Base-by-base conservation (phyloP, 2,797 vertebrate genomes). In the Stomatorhinus walkeri region DNA sequence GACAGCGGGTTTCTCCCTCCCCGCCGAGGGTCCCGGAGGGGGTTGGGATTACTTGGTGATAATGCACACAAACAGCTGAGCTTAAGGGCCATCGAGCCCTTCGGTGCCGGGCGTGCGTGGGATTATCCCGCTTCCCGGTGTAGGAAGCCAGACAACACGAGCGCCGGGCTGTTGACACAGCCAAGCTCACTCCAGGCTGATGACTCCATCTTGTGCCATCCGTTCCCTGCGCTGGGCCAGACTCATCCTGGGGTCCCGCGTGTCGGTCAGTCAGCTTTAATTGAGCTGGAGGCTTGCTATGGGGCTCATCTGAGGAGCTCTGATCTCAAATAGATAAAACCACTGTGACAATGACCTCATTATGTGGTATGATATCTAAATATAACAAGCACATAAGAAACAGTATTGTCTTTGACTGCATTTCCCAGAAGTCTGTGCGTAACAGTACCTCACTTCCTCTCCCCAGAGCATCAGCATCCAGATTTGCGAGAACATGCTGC, bases 401-500 rank as follows among this genome's bases (percentile, higher is more conserved):
- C 24, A 32, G 36, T 43, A n/a, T 19, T 9, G 32, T 79, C 72
- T 79, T 36, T 40, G 16, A 51, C 81, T 85, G 7, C 43, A 49
- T 51, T 22, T 51, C 19, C 81, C 81, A 51, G 46, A 49, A 46
- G 81, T 85, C 81, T 28, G 46, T 85, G 43, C 0, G 1, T 51
- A 10, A 51, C 48, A 22, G 43, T 22, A 48, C n/a, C 22, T 87
- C 87, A 87, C 6, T 6, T 36, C 72, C 46, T 48, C 22, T 54
- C 48, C 40, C 88, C 90, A 99, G 98, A 99, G 95, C 95, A 97
- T 98, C 93, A 96, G 94, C 3, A 90, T 98, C 90, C 96, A 98
- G 87, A 98, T 99, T 48, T 97, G 98, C 89, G 97, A 98, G 90
- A 96, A 98, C 6, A 94, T 97, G 0, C 97, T 99, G 0, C 98